Base-by-base conservation (phyloP, 2,888 invertebrate genomes). In the Bombylius major region DNA sequence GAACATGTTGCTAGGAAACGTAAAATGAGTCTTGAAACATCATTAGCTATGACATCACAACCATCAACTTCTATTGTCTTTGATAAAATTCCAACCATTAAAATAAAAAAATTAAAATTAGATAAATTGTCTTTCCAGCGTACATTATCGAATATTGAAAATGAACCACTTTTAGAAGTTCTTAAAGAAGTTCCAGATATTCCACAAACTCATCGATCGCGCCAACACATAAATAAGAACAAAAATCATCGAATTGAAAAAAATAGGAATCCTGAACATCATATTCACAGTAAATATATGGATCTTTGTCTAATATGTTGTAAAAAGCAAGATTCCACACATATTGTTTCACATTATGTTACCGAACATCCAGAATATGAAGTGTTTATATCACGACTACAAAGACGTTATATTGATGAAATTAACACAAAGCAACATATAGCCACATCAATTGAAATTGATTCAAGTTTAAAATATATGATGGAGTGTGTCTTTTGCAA, bases 291-390 rank as follows among this genome's bases (percentile, higher is more conserved):
- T 42, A 51, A 13, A 45, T 31, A 51, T 46, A 45, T 5, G 9
- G 31, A 49, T 14, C 5, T 7, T 6, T 54, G 54, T 48, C 4
- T 54, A 5, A 13, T 54, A 36, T 54, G 54, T 34, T n/a, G 23
- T 8, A 48, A 44, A 46, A 46, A 14, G 5, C 34, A 36, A 5
- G 34, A 36, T 5, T 23, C 46, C 23, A 6, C 5, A 6, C 34
- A 50, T 34, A 50, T 54, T 5, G 54, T 50, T 6, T 39, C 45
- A 3, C 54, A 54, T 50, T 54, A 54, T 31, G 50, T 50, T 11
- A 50, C 11, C 12, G 8, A 9, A 0, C 54, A 54, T 34, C 50
- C 50, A 12, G 31, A 50, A 4, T 34, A 12, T n/a, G 54, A 54
- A 46, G 36, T 54, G 8, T 50, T 46, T n/a, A 46, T 45, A 11